These are phyloP conservation scores for Eurytoma californica DNA, from an alignment of 2,888 invertebrate species.

Conservation along the genomic window DNA sequence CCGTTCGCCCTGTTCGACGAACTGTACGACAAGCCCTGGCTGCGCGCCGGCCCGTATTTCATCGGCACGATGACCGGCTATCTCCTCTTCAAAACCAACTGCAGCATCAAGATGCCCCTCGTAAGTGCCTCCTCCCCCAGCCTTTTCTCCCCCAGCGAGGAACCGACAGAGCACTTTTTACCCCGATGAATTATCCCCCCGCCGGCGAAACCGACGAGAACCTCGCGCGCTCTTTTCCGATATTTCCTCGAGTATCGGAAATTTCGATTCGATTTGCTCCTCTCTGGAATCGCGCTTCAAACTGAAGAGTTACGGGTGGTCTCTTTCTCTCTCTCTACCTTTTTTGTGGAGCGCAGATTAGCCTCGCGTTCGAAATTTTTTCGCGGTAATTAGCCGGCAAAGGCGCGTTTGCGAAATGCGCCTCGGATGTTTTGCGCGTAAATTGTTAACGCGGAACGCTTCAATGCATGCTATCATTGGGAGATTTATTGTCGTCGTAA, in stretches of 20 bases:
- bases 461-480: background rate
- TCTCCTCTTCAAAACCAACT: conserved; percentile 82
- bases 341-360: too few species aligned
- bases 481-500: too few species aligned
- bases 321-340: too few species aligned
- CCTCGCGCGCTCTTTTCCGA: background rate
- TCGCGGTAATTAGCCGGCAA: too few species aligned
- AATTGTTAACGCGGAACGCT: background rate
- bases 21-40: conserved; percentile 90
- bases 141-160: background rate
- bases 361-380: too few species aligned
- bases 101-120: conserved; percentile 76
- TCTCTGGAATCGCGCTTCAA: too few species aligned
- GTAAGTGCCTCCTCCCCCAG: conserved; percentile 60
- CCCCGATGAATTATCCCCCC: conserved; percentile 14
- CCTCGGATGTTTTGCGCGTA: background rate
- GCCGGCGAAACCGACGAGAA: background rate
- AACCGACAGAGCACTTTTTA: conserved; percentile 13
- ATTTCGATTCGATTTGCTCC: too few species aligned
- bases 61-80: conserved; percentile 87
- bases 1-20: conserved; percentile 90
- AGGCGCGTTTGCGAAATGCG: too few species aligned
- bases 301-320: too few species aligned
- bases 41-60: conserved; percentile 87
- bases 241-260: too few species aligned